Base-by-base conservation (phyloP, 2,888 invertebrate genomes). In the Eledona agricola region DNA sequence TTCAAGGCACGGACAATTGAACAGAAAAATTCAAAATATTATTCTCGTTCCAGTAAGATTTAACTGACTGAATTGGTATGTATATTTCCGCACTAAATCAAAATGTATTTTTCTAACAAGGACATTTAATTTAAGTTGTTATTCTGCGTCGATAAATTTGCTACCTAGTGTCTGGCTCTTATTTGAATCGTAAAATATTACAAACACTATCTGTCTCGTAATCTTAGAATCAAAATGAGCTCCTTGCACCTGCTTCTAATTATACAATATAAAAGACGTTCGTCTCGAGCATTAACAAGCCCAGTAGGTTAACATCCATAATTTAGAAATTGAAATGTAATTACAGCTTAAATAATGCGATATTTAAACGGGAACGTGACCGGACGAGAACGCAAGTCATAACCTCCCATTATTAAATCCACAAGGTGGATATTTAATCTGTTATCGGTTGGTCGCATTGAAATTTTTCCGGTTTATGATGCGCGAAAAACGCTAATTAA, bases 401-500 rank as follows among this genome's bases (percentile, higher is more conserved):
- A 15, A 26, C 11, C 28, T 17, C 19, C n/a, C n/a, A n/a, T 45
- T 15, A 31, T 43, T 31, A 43, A 29, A 31, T 25, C 25, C 10
- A 6, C 7, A 40, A 40, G 40, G 32, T 11, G 4, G 16, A 45
- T 11, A 16, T 23, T 6, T 25, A 9, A 2, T 3, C 43, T 11
- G 31, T 31, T 31, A 31, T 13, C 22, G n/a, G n/a, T n/a, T n/a
- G n/a, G n/a, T n/a, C n/a, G n/a, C 12, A 22, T 9, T 26, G 6
- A 10, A 20, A 12, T 20, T 25, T 45, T 40, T 26, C 31, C 22
- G 23, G 20, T 3, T 12, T 29, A 16, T 11, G 17, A 32, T 23
- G 23, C 25, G 45, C 28, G 32, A 55, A 45, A 51, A 51, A 51
- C 15, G 5, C 28, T 22, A 49, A 57, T 54, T 57, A 55, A 58